Conservation (phyloP, 2,113 vertebrate genomes). For the Mus spicilegus region DNA sequence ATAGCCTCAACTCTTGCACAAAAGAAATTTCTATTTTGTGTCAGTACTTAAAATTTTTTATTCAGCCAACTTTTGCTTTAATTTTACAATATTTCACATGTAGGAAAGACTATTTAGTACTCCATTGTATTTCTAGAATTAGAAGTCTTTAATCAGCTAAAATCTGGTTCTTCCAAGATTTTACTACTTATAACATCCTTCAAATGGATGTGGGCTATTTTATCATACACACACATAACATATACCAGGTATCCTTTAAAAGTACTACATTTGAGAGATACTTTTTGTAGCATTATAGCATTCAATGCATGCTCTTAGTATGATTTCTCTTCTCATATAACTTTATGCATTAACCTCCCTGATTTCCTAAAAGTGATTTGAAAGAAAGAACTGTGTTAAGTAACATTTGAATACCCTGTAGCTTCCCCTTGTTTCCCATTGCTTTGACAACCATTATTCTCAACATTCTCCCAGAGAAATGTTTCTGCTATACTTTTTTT, state of each 20-base stretch:
- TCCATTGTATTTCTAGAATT: neutral
- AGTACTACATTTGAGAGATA: conserved; percentile 11
- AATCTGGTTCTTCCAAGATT: conserved; percentile 30
- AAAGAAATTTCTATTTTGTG: conserved; percentile 46
- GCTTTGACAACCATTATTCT: neutral
- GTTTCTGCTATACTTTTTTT: neutral
- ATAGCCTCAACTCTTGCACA: neutral
- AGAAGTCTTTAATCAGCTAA: conserved; percentile 38
- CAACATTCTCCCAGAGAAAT: neutral
- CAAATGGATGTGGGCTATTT: conserved; percentile 16
- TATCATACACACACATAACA: neutral
- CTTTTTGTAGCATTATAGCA: neutral
- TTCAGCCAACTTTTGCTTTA: neutral
- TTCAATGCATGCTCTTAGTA: neutral
- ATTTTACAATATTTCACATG: neutral
- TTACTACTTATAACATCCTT: neutral
- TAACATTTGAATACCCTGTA: neutral
- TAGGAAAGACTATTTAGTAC: neutral
- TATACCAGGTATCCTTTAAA: conserved; percentile 27
- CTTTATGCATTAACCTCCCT: neutral
- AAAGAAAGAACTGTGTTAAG: neutral
- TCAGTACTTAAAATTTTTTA: neutral
- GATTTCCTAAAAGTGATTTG: conserved; percentile 38
- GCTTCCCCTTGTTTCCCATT: neutral
- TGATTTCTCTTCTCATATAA: neutral